phyloP scores from a whole-genome alignment of 2,888 invertebrate genomes.

The Rutpela maculata region DNA sequence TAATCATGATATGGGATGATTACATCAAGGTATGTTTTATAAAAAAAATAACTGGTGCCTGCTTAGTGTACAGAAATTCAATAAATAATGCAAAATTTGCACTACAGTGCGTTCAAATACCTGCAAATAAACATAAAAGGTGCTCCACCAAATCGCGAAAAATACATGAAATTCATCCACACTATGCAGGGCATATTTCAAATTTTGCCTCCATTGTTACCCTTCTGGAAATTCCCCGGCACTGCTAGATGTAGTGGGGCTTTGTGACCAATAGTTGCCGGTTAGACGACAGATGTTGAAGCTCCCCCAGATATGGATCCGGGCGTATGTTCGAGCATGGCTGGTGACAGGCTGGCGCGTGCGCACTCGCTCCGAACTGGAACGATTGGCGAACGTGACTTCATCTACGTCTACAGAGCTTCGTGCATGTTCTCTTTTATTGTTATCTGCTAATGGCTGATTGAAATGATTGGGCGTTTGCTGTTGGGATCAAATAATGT shows the following conservation, averaged over 20 bases:
- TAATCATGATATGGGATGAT: no score
- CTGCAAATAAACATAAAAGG: no score
- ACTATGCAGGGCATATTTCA: neutral
- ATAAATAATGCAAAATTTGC: no score
- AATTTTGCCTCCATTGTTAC: conserved; percentile 40
- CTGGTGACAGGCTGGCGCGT: conserved; percentile 57
- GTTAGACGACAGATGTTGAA: conserved; percentile 53
- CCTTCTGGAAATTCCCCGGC: conserved; percentile 51
- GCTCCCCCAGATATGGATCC: conserved; percentile 58
- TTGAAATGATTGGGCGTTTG: conserved; percentile 56
- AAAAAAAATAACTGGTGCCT: no score
- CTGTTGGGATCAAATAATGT: conserved; percentile 51
- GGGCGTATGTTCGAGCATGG: conserved; percentile 63
- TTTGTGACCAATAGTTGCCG: conserved; percentile 60
- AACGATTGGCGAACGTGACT: conserved; percentile 61
- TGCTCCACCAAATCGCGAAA: no score
- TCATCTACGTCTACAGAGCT: conserved; percentile 46
- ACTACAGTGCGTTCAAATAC: no score
- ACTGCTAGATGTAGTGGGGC: conserved; percentile 58
- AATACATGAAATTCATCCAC: no score
- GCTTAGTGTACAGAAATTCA: no score
- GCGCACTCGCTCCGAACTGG: conserved; percentile 51
- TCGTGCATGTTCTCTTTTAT: conserved; percentile 56
- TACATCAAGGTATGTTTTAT: no score
- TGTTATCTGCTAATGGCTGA: conserved; percentile 61